Evolutionary conservation across 2,113 vertebrate species (phyloP).

Genomic region (Mugil cephalus): DNA sequence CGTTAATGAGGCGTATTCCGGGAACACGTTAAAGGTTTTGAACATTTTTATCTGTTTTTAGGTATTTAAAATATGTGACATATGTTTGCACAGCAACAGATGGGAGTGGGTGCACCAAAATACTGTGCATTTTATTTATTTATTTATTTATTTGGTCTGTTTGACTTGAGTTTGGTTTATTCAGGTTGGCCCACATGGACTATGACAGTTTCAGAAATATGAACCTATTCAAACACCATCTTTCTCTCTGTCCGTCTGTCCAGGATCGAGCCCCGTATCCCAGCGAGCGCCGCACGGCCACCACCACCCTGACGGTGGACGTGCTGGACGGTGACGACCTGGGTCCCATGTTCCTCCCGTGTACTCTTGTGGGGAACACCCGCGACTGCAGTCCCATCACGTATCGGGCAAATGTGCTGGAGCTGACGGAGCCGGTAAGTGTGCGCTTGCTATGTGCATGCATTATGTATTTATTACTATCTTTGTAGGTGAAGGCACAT

Average conservation of each 20-base stretch:
- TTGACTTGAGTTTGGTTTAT: too few relatives aligned
- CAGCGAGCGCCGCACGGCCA: constrained; percentile 89
- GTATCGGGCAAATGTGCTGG: constrained; percentile 90
- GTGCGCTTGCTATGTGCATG: background rate
- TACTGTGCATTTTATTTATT: too few relatives aligned
- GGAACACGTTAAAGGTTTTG: too few relatives aligned
- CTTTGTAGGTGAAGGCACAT: background rate
- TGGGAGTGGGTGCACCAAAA: too few relatives aligned
- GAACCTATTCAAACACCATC: too few relatives aligned
- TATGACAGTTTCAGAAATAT: too few relatives aligned
- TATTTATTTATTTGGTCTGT: too few relatives aligned
- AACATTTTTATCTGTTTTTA: too few relatives aligned
- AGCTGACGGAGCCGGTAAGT: constrained; percentile 92
- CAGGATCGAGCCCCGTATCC: constrained; percentile 94
- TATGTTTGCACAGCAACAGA: too few relatives aligned
- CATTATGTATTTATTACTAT: background rate
- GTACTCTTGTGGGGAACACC: constrained; percentile 90
- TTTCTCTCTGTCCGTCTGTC: constrained; percentile 9
- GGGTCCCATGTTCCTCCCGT: constrained; percentile 97
- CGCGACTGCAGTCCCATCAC: constrained; percentile 93
- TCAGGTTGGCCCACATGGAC: too few relatives aligned
- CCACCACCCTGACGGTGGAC: constrained; percentile 94
- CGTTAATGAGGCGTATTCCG: too few relatives aligned
- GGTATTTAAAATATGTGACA: too few relatives aligned
- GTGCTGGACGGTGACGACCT: constrained; percentile 96